A percentile compares a stretch with the other conserved stretches of the same genome.
Evolutionary conservation across 2,797 vertebrate species (phyloP).

Genomic region (Myotis daubentonii): DNA sequence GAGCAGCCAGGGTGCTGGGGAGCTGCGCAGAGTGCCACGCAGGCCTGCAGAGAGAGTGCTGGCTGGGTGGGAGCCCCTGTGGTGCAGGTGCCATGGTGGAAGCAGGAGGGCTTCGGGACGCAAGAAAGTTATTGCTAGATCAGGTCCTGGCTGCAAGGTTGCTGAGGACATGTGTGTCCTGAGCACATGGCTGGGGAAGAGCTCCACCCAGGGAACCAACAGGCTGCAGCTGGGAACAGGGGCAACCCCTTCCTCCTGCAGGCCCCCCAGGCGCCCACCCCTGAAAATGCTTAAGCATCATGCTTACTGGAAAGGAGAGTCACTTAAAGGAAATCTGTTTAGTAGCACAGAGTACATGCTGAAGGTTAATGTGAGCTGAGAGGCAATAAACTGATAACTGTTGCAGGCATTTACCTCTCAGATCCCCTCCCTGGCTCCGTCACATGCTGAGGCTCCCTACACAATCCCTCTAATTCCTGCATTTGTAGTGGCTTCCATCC

Average conservation of each 20-base stretch:
- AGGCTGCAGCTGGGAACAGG: not conserved
- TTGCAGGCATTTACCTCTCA: not conserved
- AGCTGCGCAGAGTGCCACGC: too few relatives aligned
- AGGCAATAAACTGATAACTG: not conserved
- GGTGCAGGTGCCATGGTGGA: not conserved
- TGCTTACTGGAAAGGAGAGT: not conserved
- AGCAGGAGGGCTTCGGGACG: not conserved
- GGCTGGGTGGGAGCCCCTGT: not conserved
- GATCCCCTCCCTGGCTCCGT: not conserved
- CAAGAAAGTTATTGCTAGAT: not conserved
- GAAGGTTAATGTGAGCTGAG: not conserved
- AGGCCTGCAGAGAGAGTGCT: not conserved
- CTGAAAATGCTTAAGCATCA: not conserved
- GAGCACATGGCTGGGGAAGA: too few relatives aligned
- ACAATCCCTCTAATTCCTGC: not conserved
- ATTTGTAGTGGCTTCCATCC: not conserved
- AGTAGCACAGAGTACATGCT: not conserved
- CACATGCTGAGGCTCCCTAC: not conserved
- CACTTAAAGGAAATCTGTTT: not conserved
- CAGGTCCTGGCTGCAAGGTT: not conserved
- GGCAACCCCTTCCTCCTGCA: not conserved
- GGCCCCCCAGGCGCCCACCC: not conserved
- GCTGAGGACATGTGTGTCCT: not conserved
- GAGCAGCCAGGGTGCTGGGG: too few relatives aligned
- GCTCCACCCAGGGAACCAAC: not conserved